These are phyloP conservation scores for Chionis minor DNA, from an alignment of 2,113 vertebrate genomes.

Conservation along the genomic window DNA sequence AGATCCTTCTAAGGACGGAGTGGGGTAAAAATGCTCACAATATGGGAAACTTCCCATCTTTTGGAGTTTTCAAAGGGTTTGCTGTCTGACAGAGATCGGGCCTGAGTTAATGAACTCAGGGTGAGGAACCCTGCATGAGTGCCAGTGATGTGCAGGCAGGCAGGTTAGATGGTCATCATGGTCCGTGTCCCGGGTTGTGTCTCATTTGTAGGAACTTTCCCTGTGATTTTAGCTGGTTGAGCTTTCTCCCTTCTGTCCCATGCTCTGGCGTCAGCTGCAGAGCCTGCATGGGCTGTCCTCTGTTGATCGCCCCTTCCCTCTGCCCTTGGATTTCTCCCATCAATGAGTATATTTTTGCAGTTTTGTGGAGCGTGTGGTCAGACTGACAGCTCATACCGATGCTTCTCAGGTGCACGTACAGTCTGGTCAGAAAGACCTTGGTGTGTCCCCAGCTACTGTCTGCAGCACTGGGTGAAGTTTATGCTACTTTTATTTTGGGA, in stretches of 20 bases:
- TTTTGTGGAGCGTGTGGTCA: background rate
- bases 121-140: background rate
- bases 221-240: background rate
- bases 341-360: accelerated
- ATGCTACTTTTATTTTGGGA: background rate
- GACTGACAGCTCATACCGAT: background rate
- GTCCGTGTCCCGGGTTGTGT: background rate
- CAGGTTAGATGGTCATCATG: background rate
- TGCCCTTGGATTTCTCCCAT: background rate
- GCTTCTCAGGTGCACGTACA: background rate
- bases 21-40: background rate
- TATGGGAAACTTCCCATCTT: background rate
- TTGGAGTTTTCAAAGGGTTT: background rate
- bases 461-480: background rate
- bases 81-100: background rate
- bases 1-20: background rate
- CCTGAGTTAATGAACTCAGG: background rate
- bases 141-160: background rate
- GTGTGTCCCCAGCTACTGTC: background rate
- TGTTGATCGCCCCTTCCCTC: background rate
- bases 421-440: background rate
- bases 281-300: background rate
- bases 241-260: background rate
- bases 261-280: background rate
- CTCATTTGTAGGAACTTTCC: background rate